Evolutionary conservation across 2,888 invertebrate genomes (phyloP).

Genomic region (Dynastes hyllus): DNA sequence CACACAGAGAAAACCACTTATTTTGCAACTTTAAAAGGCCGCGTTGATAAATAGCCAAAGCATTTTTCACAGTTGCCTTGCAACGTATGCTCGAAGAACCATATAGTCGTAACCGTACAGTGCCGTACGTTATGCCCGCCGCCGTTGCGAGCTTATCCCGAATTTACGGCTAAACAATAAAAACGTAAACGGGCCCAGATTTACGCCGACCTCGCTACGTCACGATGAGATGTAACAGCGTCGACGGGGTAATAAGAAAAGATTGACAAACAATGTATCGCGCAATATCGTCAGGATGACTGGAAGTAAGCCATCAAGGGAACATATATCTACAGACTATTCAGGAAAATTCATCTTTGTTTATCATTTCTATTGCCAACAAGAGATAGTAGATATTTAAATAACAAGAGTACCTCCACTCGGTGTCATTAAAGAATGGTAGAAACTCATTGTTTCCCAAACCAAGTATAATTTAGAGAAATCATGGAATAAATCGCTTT

Average conservation of each 20-base stretch:
- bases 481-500: too few species aligned
- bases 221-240: constrained; percentile 13
- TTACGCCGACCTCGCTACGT: constrained; percentile 2
- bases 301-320: background rate
- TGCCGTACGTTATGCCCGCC: background rate
- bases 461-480: too few species aligned
- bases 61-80: constrained; percentile 39
- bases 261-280: background rate
- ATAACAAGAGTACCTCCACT: too few species aligned
- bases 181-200: constrained; percentile 23
- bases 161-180: constrained; percentile 38
- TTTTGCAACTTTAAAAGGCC: constrained; percentile 28
- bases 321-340: background rate
- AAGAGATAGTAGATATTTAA: too few species aligned
- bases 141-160: constrained; percentile 12
- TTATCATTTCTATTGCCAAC: too few species aligned
- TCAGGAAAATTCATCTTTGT: background rate
- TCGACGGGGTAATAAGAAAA: constrained; percentile 9
- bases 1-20: constrained; percentile 45
- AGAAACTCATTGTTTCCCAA: too few species aligned
- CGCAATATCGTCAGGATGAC: background rate
- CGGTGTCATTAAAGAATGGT: too few species aligned
- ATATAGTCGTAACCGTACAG: background rate
- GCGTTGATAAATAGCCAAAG: constrained; percentile 16
- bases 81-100: constrained; percentile 14